Base-by-base conservation (phyloP, 2,797 vertebrate genomes). In the Halcyon leucocephala region DNA sequence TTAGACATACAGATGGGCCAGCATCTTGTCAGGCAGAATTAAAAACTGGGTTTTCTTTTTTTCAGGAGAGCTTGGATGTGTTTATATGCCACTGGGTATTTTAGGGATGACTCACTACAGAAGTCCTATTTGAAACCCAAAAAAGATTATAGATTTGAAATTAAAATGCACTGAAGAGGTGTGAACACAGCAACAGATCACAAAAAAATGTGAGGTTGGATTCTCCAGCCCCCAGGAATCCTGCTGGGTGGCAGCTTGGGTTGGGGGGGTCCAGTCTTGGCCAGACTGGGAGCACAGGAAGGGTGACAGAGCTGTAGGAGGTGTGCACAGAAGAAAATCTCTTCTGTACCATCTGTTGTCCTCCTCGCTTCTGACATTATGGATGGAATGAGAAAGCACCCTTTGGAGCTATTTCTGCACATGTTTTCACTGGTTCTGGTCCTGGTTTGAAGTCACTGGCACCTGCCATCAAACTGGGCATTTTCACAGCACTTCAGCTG, bases 41-140 rank as follows among this genome's bases (percentile, higher is more conserved):
- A 49, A 92, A 94, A 89, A 20, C 41, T 61, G 37, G 18, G 60
- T 92, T 89, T 89, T 39, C 29, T 93, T 86, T 54, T 51, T 54
- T 92, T 71, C 67, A 80, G 88, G 37, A 72, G 39, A 82, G 57
- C 41, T 92, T 2, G 18, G n/a, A 14, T 77, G 37, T 95, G 92
- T 95, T 96, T 93, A 95, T 87, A 90, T 93, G 91, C 77, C 70
- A 52, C 18, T 31, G 73, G 51, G 66, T 91, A 80, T 93, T 89
- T 86, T 66, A 95, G 55, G 64, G 83, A 67, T 92, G 95, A 96
- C 70, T 96, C 91, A 95, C 41, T 70, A 55, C 29, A 80, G 24
- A 93, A 89, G 33, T 42, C 37, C 49, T 20, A 24, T 82, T 44
- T 83, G 52, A 85, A 93, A 92, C 26, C 15, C 15, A 79, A 76